Conservation (phyloP, 1,140 invertebrate species). For the Lepidotrigona ventralis region DNA sequence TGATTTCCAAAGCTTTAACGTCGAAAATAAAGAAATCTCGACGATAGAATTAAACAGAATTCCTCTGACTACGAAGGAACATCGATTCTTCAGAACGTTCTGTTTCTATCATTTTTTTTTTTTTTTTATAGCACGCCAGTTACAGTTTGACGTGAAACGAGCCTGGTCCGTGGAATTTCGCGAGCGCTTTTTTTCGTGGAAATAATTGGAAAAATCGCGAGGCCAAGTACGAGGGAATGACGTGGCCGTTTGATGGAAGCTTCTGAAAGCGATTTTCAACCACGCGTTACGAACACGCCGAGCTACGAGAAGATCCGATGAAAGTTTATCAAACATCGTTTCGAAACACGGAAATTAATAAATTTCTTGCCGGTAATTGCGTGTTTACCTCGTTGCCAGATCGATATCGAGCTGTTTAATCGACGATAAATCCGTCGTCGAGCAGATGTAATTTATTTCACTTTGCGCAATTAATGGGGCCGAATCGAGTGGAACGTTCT, state of each 20-base stretch:
- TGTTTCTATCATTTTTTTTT: no score
- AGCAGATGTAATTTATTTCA: background rate
- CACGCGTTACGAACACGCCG: no score
- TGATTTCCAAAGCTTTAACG: no score
- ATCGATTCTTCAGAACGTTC: no score
- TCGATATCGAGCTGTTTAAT: constrained; percentile 6
- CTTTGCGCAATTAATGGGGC: background rate
- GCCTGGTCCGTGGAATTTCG: background rate
- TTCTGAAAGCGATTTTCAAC: background rate
- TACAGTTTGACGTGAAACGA: no score
- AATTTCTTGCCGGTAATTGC: constrained; percentile 27
- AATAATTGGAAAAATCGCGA: background rate
- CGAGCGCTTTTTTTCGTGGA: background rate
- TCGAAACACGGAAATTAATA: constrained; percentile 18
- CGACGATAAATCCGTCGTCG: background rate
- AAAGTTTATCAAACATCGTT: constrained; percentile 1
- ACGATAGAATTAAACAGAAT: no score
- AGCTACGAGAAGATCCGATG: background rate
- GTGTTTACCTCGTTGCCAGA: background rate
- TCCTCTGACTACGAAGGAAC: no score
- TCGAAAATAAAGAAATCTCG: no score
- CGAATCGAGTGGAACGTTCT: background rate
- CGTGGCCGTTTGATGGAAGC: no score
- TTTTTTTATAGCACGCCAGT: no score
- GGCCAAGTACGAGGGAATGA: background rate